These are phyloP conservation scores for Drosophila fuyamai DNA, from an alignment of 1,140 invertebrate genomes.

Conservation along the genomic window DNA sequence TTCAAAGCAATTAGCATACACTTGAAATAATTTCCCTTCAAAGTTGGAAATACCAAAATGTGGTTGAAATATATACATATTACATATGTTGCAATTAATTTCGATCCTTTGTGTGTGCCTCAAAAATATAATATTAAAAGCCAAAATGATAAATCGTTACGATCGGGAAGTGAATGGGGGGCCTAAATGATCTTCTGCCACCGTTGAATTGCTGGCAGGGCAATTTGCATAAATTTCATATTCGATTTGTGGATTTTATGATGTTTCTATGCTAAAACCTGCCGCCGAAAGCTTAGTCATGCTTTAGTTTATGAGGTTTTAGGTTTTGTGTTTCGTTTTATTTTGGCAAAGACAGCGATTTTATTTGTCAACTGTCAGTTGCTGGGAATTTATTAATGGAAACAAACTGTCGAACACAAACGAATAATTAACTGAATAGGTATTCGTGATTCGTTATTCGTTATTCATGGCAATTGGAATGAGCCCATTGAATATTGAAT, in stretches of 20 bases:
- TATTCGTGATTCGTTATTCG: slow-evolving; percentile 12
- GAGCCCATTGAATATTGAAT: slow-evolving; percentile 36
- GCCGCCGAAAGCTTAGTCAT: slow-evolving; percentile 43
- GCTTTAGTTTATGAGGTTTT: slow-evolving; percentile 49
- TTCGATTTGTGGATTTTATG: slow-evolving; percentile 58
- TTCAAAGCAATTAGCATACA: slow-evolving; percentile 51
- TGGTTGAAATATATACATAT: not conserved
- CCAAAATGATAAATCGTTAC: slow-evolving; percentile 4
- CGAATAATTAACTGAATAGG: slow-evolving; percentile 37
- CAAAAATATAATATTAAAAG: not conserved
- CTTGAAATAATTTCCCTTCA: slow-evolving; percentile 9
- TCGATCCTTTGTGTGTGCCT: not conserved
- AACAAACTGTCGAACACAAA: slow-evolving; percentile 47
- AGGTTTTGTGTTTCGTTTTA: slow-evolving; percentile 10
- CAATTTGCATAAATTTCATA: slow-evolving; percentile 56
- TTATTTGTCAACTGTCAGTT: slow-evolving; percentile 55
- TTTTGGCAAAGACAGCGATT: slow-evolving; percentile 39
- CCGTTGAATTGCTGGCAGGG: slow-evolving; percentile 42
- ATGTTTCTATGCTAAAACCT: slow-evolving; percentile 55
- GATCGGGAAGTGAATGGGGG: slow-evolving; percentile 15
- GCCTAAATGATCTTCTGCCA: slow-evolving; percentile 60
- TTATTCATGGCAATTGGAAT: slow-evolving; percentile 24
- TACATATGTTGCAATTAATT: slow-evolving; percentile 34
- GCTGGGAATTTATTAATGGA: slow-evolving; percentile 59
- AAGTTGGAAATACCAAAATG: not conserved